Evolutionary conservation across 1,140 invertebrate species (phyloP).

Genomic region (Ectropis grisescens): DNA sequence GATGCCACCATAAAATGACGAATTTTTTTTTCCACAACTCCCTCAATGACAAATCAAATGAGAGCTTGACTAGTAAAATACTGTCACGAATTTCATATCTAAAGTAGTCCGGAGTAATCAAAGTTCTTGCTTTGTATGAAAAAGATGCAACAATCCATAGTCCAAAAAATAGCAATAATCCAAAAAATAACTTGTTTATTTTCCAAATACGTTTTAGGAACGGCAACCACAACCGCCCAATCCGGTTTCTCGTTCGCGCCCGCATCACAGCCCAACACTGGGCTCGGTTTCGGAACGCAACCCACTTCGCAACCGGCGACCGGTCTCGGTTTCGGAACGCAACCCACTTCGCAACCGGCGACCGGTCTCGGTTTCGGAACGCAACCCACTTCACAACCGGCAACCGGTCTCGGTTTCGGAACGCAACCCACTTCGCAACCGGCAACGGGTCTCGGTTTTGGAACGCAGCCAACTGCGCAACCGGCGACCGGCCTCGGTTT

Average conservation of each 20-base stretch:
- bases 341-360: slow-evolving; percentile 4
- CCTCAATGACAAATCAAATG: no score
- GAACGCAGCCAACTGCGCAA: background rate
- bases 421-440: background rate
- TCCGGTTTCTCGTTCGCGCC: background rate
- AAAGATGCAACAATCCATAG: no score
- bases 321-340: slow-evolving; percentile 16
- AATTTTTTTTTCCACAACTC: no score
- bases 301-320: slow-evolving; percentile 3
- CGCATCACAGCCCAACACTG: slow-evolving; percentile 2
- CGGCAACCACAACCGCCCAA: slow-evolving; percentile 8
- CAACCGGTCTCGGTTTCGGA: slow-evolving; percentile 12
- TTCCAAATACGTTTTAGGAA: no score
- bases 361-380: slow-evolving; percentile 17
- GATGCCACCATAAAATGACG: no score
- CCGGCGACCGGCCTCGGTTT: slow-evolving; percentile 9
- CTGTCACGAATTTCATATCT: no score
- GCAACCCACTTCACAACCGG: slow-evolving; percentile 5
- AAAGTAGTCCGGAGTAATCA: no score
- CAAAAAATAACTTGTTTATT: no score
- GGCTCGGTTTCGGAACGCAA: background rate
- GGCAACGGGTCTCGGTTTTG: slow-evolving; percentile 9
- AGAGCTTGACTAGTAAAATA: no score
- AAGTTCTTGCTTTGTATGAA: no score
- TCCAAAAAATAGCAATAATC: no score